Conservation (phyloP, 1,140 invertebrate species). For the Halotydeus destructor region DNA sequence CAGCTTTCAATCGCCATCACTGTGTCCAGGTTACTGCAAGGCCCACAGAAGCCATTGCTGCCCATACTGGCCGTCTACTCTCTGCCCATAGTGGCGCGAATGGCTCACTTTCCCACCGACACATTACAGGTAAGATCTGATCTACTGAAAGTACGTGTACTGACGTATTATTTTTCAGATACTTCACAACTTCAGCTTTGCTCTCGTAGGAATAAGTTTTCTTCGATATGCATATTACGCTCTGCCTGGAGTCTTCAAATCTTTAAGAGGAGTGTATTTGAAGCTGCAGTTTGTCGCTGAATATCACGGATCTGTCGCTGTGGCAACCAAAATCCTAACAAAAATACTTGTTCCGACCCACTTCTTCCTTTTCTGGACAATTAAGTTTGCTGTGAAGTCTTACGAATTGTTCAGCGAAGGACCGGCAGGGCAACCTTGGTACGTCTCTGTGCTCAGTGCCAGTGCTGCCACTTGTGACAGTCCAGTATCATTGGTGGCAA, state of each 20-base stretch:
- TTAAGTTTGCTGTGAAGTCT: slow-evolving; percentile 25
- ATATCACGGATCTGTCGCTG: slow-evolving; percentile 23
- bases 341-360: slow-evolving; percentile 27
- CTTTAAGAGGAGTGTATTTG: slow-evolving; percentile 23
- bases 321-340: slow-evolving; percentile 25
- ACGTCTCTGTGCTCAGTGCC: slow-evolving; percentile 26
- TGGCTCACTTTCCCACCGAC: slow-evolving; percentile 26
- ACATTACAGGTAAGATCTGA: slow-evolving; percentile 18
- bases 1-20: slow-evolving; percentile 27
- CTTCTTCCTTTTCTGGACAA: slow-evolving; percentile 29
- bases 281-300: slow-evolving; percentile 19
- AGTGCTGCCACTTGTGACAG: slow-evolving; percentile 30
- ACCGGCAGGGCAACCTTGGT: slow-evolving; percentile 20
- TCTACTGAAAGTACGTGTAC: background rate
- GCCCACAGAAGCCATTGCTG: slow-evolving; percentile 24
- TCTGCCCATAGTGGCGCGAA: slow-evolving; percentile 28
- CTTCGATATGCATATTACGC: slow-evolving; percentile 29
- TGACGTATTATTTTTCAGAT: slow-evolving; percentile 18
- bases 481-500: slow-evolving; percentile 31
- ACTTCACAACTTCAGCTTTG: slow-evolving; percentile 29
- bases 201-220: slow-evolving; percentile 26
- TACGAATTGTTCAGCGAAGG: slow-evolving; percentile 18
- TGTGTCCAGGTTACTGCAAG: slow-evolving; percentile 27
- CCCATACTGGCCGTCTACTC: slow-evolving; percentile 27
- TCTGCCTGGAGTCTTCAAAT: slow-evolving; percentile 25